A percentile compares a stretch with the other conserved stretches of the same genome.
Conservation (phyloP, 2,888 invertebrate genomes). For the Herminia tarsipennalis region DNA sequence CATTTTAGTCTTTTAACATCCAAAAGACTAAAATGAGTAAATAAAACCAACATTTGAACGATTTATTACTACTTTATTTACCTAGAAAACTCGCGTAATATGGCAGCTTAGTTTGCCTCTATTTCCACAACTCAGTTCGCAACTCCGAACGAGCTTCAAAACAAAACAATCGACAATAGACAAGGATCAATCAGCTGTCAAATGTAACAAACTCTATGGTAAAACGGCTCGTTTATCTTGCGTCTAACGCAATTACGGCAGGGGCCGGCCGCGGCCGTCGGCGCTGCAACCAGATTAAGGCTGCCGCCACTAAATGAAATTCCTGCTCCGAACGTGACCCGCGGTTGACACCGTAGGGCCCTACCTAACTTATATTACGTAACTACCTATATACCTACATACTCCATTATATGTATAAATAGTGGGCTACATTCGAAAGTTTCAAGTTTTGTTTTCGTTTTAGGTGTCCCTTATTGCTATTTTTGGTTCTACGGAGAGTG, state of each 20-base stretch:
- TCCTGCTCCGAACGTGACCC: conserved; percentile 45
- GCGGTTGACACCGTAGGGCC: conserved; percentile 29
- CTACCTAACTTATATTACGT: conserved; percentile 14
- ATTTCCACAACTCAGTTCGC: no score
- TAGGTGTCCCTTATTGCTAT: no score
- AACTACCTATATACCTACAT: conserved; percentile 3
- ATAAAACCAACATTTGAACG: no score
- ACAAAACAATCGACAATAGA: conserved; percentile 13
- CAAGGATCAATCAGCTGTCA: conserved; percentile 41
- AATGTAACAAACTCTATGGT: conserved; percentile 24
- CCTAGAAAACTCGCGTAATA: no score
- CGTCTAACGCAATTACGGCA: conserved; percentile 37
- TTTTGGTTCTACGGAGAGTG: no score
- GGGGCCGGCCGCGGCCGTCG: conserved; percentile 12
- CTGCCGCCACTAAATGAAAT: conserved; percentile 60
- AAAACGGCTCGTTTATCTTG: conserved; percentile 42
- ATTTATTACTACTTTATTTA: no score
- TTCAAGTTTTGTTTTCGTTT: no score
- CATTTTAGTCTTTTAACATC: no score
- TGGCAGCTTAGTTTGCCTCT: no score
- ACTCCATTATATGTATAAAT: no score
- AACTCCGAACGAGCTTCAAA: conserved; percentile 1
- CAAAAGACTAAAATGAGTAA: no score
- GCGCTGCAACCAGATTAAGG: conserved; percentile 49
- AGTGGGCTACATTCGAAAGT: no score